phyloP scores from a whole-genome alignment of 2,797 vertebrate species.

The Crocidura indochinensis region DNA sequence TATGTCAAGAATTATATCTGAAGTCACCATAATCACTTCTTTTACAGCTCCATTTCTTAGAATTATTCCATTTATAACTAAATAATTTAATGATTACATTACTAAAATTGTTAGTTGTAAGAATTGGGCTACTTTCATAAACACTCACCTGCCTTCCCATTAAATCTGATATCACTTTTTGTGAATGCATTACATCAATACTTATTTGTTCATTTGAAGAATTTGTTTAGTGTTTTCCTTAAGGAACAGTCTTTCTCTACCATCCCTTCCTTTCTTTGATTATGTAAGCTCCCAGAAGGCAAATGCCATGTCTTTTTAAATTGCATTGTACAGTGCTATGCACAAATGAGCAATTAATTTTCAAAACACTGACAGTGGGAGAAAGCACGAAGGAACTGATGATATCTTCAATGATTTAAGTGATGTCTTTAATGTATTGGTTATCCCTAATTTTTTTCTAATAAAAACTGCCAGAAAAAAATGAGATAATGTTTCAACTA shows the following conservation, averaged over 20 bases:
- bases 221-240: slow-evolving; percentile 54
- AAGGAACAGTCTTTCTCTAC: slow-evolving; percentile 57
- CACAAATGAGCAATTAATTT: slow-evolving; percentile 82
- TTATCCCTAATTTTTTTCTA: slow-evolving; percentile 57
- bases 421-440: slow-evolving; percentile 77
- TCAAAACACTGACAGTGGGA: slow-evolving; percentile 69
- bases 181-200: slow-evolving; percentile 49
- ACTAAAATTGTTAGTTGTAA: slow-evolving; percentile 59
- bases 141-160: slow-evolving; percentile 51
- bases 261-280: slow-evolving; percentile 58
- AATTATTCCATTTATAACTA: slow-evolving; percentile 8
- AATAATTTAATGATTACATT: neutral
- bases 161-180: slow-evolving; percentile 58
- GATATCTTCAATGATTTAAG: slow-evolving; percentile 80
- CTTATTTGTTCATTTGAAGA: slow-evolving; percentile 66
- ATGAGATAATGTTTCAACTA: slow-evolving; percentile 73
- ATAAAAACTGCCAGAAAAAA: slow-evolving; percentile 77
- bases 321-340: slow-evolving; percentile 70
- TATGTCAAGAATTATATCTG: slow-evolving; percentile 41
- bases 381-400: slow-evolving; percentile 71
- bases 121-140: slow-evolving; percentile 43
- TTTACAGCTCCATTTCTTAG: slow-evolving; percentile 48
- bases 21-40: slow-evolving; percentile 60
- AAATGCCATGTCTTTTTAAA: slow-evolving; percentile 77
- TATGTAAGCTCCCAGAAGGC: slow-evolving; percentile 75